Percentiles rank a stretch among this genome's conserved stretches.
These are phyloP conservation scores for Boulengeromyrus knoepffleri DNA, from an alignment of 2,113 vertebrate genomes.

Conservation along the genomic window DNA sequence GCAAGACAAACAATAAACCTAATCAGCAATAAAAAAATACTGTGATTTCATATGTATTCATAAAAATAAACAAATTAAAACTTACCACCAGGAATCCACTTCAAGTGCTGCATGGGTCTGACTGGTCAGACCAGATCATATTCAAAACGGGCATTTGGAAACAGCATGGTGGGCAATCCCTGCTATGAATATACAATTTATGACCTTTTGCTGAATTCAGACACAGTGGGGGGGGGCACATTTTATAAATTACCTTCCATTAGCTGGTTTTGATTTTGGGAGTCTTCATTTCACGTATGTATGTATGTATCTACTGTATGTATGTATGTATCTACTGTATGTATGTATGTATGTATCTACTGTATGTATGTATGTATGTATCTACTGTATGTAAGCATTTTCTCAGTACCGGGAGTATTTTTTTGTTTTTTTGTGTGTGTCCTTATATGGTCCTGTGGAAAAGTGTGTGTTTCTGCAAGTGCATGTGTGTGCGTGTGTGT, in stretches of 20 bases:
- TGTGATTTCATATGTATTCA: background rate
- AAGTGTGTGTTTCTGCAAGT: constrained; percentile 12
- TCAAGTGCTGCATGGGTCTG: background rate
- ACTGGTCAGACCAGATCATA: background rate
- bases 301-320: background rate
- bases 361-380: background rate
- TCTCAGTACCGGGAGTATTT: background rate
- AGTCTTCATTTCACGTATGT: background rate
- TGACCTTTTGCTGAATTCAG: background rate
- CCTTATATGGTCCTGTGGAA: background rate
- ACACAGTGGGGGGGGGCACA: background rate
- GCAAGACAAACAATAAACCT: background rate
- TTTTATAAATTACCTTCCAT: background rate
- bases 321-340: too few relatives aligned
- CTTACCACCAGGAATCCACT: background rate
- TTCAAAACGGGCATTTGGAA: background rate
- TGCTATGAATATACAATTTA: background rate
- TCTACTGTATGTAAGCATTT: background rate
- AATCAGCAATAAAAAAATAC: background rate
- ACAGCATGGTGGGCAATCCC: background rate
- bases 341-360: background rate
- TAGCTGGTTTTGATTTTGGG: background rate
- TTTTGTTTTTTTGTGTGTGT: background rate
- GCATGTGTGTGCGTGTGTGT: background rate
- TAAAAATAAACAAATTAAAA: background rate